These are phyloP conservation scores for Chelmon rostratus DNA, from an alignment of 2,797 vertebrate genomes.

Conservation along the genomic window DNA sequence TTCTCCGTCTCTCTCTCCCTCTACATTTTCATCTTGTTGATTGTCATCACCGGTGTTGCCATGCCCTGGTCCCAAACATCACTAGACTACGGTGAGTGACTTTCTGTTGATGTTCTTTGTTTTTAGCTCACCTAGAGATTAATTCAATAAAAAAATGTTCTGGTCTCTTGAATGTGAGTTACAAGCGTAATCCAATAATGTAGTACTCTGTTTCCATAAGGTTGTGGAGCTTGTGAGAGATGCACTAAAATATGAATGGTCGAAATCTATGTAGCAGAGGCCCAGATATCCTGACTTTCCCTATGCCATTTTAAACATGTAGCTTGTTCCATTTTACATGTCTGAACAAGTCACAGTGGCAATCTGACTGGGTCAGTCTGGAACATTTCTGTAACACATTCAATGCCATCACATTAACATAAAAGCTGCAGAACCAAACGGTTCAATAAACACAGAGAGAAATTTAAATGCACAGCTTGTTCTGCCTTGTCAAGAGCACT, in stretches of 20 bases:
- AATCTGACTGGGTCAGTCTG: neutral
- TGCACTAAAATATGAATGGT: neutral
- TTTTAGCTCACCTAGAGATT: conserved; percentile 18
- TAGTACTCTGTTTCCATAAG: neutral
- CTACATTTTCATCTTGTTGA: conserved; percentile 57
- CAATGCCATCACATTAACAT: neutral
- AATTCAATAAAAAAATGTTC: neutral
- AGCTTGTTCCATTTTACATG: neutral
- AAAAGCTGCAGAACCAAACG: neutral
- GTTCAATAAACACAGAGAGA: neutral
- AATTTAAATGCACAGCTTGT: neutral
- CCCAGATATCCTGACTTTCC: neutral
- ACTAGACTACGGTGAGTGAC: conserved; percentile 86
- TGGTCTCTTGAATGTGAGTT: neutral
- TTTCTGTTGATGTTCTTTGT: conserved; percentile 43
- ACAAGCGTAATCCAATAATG: neutral
- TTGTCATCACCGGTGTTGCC: conserved; percentile 76
- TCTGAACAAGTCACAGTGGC: neutral
- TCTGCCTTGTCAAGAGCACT: neutral
- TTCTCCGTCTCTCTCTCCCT: conserved; percentile 33
- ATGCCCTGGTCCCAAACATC: conserved; percentile 66
- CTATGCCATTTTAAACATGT: neutral
- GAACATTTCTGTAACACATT: neutral
- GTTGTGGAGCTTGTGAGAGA: neutral
- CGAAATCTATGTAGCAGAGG: neutral